These are phyloP conservation scores for Leptobrachium ailaonicum DNA, from an alignment of 2,113 vertebrate species.

Conservation along the genomic window DNA sequence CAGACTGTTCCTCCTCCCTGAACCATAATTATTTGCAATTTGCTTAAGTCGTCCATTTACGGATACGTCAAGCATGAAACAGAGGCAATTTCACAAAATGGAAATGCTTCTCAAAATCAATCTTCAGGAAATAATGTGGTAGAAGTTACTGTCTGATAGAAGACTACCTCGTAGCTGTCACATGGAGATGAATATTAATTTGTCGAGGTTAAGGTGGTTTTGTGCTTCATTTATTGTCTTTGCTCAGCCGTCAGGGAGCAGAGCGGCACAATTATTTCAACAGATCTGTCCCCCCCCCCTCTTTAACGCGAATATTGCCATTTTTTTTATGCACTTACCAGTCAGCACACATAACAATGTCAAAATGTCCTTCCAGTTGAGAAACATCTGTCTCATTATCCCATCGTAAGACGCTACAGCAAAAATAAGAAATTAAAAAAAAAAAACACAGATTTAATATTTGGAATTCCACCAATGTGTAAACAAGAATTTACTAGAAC, in stretches of 20 bases:
- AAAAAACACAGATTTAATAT: constrained; percentile 64
- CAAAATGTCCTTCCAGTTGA: constrained; percentile 93
- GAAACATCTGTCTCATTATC: constrained; percentile 94
- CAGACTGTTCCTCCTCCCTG: constrained; percentile 83
- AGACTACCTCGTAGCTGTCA: constrained; percentile 86
- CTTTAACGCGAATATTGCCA: constrained; percentile 70
- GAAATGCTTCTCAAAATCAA: constrained; percentile 90
- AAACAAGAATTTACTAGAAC: constrained; percentile 48
- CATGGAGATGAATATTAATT: constrained; percentile 87
- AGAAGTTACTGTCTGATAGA: constrained; percentile 85
- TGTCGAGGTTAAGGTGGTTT: constrained; percentile 79
- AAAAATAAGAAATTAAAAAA: constrained; percentile 61
- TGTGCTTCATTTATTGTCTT: constrained; percentile 83
- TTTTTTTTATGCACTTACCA: constrained; percentile 92
- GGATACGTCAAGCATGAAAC: constrained; percentile 99
- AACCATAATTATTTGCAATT: constrained; percentile 99
- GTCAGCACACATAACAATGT: constrained; percentile 98
- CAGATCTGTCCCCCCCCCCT: constrained; percentile 65
- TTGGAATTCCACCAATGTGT: constrained; percentile 59
- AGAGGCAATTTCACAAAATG: constrained; percentile 99
- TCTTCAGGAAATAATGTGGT: constrained; percentile 89
- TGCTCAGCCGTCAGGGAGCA: constrained; percentile 74
- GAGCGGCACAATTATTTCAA: constrained; percentile 72
- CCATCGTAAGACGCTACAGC: constrained; percentile 91
- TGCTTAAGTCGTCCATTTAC: constrained; percentile 99